phyloP scores from a whole-genome alignment of 92 coral and sea anemone species.

The Zoanthus solanderi region DNA sequence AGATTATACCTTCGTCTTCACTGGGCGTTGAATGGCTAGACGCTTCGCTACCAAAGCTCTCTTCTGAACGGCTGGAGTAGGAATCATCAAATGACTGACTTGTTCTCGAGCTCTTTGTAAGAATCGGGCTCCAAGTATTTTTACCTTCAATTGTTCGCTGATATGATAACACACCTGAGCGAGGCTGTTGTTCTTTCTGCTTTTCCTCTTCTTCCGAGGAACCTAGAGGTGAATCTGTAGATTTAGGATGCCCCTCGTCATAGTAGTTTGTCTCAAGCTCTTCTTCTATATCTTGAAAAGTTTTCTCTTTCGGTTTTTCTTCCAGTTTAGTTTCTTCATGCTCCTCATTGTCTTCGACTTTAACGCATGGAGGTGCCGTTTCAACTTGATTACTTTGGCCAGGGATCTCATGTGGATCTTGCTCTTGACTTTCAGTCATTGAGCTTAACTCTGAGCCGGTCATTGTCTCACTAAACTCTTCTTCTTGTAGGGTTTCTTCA shows the following conservation, averaged over 20 bases:
- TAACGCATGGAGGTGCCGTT: slow-evolving; percentile 7
- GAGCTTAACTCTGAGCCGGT: slow-evolving; percentile 61
- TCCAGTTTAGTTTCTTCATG: slow-evolving; percentile 6
- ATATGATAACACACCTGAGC: slow-evolving; percentile 44
- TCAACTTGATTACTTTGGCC: neutral
- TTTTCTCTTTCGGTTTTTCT: neutral
- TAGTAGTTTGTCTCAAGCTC: neutral
- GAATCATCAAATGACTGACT: slow-evolving; percentile 39
- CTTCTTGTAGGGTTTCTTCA: slow-evolving; percentile 77
- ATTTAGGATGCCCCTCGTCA: neutral
- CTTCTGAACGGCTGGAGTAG: slow-evolving; percentile 63
- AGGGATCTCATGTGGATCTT: slow-evolving; percentile 52
- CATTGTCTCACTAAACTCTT: slow-evolving; percentile 74
- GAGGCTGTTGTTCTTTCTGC: slow-evolving; percentile 46
- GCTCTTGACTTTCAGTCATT: slow-evolving; percentile 35
- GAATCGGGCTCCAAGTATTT: slow-evolving; percentile 13
- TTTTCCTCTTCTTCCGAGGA: slow-evolving; percentile 37
- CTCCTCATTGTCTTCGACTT: slow-evolving; percentile 46
- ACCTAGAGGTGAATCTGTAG: neutral
- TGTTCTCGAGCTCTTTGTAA: slow-evolving; percentile 16
- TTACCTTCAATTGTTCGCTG: neutral
- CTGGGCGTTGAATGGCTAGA: slow-evolving; percentile 60
- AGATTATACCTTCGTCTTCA: slow-evolving; percentile 40
- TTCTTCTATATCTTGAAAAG: neutral
- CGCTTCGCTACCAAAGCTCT: slow-evolving; percentile 62